Percentiles rank a stretch among this genome's conserved stretches.
Conservation (phyloP, 2,113 vertebrate genomes). For the Barnardius zonarius region DNA sequence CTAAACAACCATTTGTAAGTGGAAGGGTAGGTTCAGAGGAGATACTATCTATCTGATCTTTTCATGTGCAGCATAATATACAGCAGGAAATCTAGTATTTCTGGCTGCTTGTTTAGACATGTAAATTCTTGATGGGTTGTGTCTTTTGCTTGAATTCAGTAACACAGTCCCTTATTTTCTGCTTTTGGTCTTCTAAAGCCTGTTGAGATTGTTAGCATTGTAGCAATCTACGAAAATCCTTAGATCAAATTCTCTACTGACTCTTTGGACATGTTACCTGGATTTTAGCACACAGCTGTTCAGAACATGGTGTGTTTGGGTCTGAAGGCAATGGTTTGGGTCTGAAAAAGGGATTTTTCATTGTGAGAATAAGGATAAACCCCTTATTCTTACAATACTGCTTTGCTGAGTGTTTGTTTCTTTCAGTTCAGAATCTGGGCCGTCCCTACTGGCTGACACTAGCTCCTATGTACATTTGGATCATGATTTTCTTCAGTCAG, state of each 20-base stretch:
- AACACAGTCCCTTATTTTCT: neutral
- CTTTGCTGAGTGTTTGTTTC: constrained; percentile 26
- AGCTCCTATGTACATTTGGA: constrained; percentile 98
- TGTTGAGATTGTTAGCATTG: neutral
- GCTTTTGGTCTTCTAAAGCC: neutral
- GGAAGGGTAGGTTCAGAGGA: neutral
- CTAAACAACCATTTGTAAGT: neutral
- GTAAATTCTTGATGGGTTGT: neutral
- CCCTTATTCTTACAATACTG: neutral
- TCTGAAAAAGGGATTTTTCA: neutral
- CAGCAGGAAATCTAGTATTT: neutral
- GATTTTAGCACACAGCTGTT: neutral
- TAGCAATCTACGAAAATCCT: neutral
- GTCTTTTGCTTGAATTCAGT: neutral
- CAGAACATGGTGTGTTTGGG: neutral
- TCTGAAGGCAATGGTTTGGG: neutral
- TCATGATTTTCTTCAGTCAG: constrained; percentile 94
- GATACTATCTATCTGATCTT: neutral
- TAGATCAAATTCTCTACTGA: neutral
- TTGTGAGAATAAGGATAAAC: neutral
- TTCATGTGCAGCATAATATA: neutral
- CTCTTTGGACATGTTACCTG: neutral
- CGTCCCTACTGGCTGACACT: constrained; percentile 97
- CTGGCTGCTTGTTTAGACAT: neutral
- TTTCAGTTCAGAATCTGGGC: constrained; percentile 96